Evolutionary conservation across 2,888 invertebrate species (phyloP).

Genomic region (Iselma pallidipennis): DNA sequence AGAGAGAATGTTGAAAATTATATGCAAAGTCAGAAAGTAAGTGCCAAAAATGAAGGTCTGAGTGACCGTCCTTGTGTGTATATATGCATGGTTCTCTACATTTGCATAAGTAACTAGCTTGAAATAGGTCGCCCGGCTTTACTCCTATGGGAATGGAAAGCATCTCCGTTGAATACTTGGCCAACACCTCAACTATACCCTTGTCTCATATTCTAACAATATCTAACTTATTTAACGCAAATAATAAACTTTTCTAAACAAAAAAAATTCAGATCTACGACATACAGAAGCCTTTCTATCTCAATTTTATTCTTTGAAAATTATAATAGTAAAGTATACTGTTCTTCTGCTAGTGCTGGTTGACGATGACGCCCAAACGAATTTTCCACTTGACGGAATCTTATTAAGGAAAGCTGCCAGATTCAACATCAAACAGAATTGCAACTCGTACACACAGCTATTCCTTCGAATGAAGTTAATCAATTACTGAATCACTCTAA

Average conservation of each 20-base stretch:
- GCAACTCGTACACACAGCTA: conserved; percentile 39
- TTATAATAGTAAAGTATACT: neutral
- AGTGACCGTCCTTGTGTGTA: conserved; percentile 11
- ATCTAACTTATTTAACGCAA: conserved; percentile 16
- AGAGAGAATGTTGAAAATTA: conserved; percentile 7
- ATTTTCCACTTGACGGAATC: conserved; percentile 34
- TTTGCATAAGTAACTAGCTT: conserved; percentile 33
- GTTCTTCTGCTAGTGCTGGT: neutral
- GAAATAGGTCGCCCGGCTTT: conserved; percentile 26
- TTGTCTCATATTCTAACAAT: conserved; percentile 12
- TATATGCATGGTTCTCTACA: conserved; percentile 15
- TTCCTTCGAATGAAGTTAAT: conserved; percentile 45
- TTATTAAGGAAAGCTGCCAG: conserved; percentile 35
- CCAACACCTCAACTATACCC: conserved; percentile 12
- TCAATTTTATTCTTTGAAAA: neutral
- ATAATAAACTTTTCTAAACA: conserved; percentile 4
- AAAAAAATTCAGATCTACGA: neutral
- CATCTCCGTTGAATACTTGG: conserved; percentile 20
- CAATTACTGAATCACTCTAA: conserved; percentile 43
- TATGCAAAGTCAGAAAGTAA: conserved; percentile 24
- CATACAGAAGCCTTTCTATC: no score
- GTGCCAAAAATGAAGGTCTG: conserved; percentile 22
- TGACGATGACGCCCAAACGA: conserved; percentile 18
- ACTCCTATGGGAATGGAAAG: conserved; percentile 23
- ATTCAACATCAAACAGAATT: conserved; percentile 38